phyloP scores from a whole-genome alignment of 2,797 vertebrate genomes.

The Pangasius djambal region DNA sequence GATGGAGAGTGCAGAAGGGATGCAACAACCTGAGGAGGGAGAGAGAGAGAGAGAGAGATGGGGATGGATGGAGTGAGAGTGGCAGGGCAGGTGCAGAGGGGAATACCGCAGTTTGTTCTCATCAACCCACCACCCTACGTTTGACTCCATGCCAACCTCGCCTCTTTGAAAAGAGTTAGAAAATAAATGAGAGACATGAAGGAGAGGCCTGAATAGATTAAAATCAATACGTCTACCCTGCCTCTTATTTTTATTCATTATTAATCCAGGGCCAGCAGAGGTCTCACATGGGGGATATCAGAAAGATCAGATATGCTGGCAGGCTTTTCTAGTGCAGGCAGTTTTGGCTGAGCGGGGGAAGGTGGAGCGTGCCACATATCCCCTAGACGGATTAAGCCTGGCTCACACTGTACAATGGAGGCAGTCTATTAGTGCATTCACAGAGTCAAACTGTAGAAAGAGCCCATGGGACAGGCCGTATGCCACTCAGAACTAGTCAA shows the following conservation, averaged over 20 bases:
- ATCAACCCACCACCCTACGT: constrained; percentile 50
- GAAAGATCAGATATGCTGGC: constrained; percentile 57
- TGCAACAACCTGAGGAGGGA: background rate
- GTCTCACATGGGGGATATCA: constrained; percentile 59
- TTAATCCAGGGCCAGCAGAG: constrained; percentile 62
- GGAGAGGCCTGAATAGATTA: constrained; percentile 64
- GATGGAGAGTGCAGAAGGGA: background rate
- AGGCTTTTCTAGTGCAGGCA: constrained; percentile 28
- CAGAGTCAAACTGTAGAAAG: constrained; percentile 19
- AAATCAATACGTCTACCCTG: constrained; percentile 69
- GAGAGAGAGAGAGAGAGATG: background rate
- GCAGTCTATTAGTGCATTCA: constrained; percentile 21
- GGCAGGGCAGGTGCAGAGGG: constrained; percentile 41
- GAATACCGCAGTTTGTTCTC: constrained; percentile 54
- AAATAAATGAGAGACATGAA: constrained; percentile 48
- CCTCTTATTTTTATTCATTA: constrained; percentile 66
- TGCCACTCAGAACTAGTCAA: constrained; percentile 19
- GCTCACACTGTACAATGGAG: constrained; percentile 1
- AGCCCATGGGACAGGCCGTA: background rate
- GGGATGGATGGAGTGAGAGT: constrained; percentile 33
- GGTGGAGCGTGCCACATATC: constrained; percentile 33
- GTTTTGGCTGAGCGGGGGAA: background rate
- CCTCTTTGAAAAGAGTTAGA: constrained; percentile 44
- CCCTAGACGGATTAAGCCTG: constrained; percentile 24
- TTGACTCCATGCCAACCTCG: constrained; percentile 39